Conservation (phyloP, 2,888 invertebrate genomes). For the Tholera decimalis region DNA sequence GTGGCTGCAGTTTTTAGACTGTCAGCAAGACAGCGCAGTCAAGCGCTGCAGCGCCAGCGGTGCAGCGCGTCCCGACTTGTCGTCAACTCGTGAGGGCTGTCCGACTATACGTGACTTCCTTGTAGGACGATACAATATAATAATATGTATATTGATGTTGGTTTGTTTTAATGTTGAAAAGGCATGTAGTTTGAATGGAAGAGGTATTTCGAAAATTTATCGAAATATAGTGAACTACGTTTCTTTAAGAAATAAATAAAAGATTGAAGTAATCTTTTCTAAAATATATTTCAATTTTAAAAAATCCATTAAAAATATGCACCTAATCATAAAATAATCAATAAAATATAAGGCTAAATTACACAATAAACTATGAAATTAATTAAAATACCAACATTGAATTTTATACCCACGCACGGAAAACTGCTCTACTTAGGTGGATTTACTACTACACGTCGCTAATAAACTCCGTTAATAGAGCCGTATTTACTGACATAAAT, state of each 20-base stretch:
- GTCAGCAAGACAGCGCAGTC: slow-evolving; percentile 20
- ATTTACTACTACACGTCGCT: slow-evolving; percentile 56
- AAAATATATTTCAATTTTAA: too few relatives aligned
- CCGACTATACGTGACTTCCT: slow-evolving; percentile 50
- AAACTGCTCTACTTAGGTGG: slow-evolving; percentile 59
- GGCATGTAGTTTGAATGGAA: neutral
- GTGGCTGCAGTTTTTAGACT: slow-evolving; percentile 52
- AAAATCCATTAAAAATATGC: neutral
- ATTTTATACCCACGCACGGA: slow-evolving; percentile 43
- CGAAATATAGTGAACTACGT: too few relatives aligned
- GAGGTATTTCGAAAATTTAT: neutral
- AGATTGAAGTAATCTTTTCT: neutral
- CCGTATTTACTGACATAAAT: slow-evolving; percentile 66
- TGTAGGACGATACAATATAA: slow-evolving; percentile 25
- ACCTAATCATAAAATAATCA: neutral
- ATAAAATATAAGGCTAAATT: neutral
- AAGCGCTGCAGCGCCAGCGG: slow-evolving; percentile 2
- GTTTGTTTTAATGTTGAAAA: slow-evolving; percentile 4
- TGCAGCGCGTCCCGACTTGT: slow-evolving; percentile 21
- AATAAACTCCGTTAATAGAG: slow-evolving; percentile 64
- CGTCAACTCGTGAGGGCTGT: slow-evolving; percentile 45
- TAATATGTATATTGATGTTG: slow-evolving; percentile 27
- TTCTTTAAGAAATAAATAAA: neutral
- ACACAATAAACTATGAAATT: slow-evolving; percentile 23
- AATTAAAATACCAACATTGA: slow-evolving; percentile 34